A percentile compares a stretch with the other conserved stretches of the same genome.
Evolutionary conservation across 2,888 invertebrate species (phyloP).

Genomic region (Andrena haemorrhoa): DNA sequence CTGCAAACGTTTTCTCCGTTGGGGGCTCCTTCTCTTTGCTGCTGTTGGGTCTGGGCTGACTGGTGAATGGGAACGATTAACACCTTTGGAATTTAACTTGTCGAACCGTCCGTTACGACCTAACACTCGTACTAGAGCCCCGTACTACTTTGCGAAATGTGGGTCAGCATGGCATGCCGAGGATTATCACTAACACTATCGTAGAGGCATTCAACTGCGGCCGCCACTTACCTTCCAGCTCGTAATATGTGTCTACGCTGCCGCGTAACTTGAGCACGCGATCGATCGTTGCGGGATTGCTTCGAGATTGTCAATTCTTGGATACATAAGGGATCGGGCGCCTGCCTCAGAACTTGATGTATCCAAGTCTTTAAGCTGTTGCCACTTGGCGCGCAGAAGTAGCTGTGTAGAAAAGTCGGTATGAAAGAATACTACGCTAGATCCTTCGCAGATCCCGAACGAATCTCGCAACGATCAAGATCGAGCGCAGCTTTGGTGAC

Average conservation of each 20-base stretch:
- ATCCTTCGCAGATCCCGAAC: not conserved
- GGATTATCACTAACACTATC: constrained; percentile 68
- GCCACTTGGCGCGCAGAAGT: no score
- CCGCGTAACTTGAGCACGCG: constrained; percentile 29
- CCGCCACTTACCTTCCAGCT: constrained; percentile 45
- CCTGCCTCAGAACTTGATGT: not conserved
- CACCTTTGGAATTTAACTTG: constrained; percentile 62
- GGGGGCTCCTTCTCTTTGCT: constrained; percentile 77
- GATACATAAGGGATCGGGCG: not conserved
- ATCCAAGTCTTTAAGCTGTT: not conserved
- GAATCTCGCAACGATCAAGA: constrained; percentile 28
- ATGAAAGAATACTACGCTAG: not conserved
- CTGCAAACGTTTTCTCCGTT: constrained; percentile 58
- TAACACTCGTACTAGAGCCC: constrained; percentile 53
- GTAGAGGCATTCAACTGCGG: constrained; percentile 40
- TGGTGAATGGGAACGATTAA: constrained; percentile 76
- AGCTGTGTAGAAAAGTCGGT: no score
- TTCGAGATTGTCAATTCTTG: not conserved
- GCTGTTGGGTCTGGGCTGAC: constrained; percentile 75
- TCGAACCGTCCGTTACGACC: constrained; percentile 55
- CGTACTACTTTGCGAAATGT: constrained; percentile 52
- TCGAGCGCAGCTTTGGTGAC: constrained; percentile 41
- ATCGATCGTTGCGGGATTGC: constrained; percentile 52
- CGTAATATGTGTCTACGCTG: constrained; percentile 42
- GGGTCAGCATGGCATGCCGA: constrained; percentile 73